These are phyloP conservation scores for Eupleurogrammus muticus DNA, from an alignment of 2,797 vertebrate genomes.

Conservation along the genomic window DNA sequence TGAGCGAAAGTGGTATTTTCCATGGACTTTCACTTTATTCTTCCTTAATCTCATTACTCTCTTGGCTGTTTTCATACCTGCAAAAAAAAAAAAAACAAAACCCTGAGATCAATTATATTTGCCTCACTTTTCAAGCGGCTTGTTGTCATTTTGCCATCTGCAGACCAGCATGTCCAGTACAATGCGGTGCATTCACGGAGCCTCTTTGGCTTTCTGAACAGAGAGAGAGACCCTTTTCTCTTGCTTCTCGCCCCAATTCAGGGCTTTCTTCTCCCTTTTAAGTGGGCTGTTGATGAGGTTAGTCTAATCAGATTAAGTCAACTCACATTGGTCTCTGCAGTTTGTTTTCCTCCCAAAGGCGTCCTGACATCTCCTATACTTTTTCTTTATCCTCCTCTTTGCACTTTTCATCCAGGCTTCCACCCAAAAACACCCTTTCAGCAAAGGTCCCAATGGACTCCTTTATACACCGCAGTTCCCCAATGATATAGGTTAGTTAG, in stretches of 20 bases:
- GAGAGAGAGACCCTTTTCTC: conserved; percentile 80
- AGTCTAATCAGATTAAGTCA: conserved; percentile 98
- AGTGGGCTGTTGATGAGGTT: conserved; percentile 92
- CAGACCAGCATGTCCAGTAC: conserved; percentile 87
- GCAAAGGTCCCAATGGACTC: conserved; percentile 84
- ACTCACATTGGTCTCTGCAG: conserved; percentile 90
- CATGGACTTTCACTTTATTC: conserved; percentile 72
- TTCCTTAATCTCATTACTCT: conserved; percentile 85
- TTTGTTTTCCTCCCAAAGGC: conserved; percentile 93
- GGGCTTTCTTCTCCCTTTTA: conserved; percentile 90
- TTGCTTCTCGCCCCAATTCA: conserved; percentile 83
- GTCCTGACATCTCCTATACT: conserved; percentile 90
- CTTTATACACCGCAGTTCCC: conserved; percentile 87
- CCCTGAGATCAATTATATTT: conserved; percentile 85
- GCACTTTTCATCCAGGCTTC: conserved; percentile 88
- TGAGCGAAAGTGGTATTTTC: conserved; percentile 71
- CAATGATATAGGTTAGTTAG: conserved; percentile 88
- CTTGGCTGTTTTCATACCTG: conserved; percentile 86
- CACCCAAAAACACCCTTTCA: conserved; percentile 86
- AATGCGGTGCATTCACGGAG: conserved; percentile 87
- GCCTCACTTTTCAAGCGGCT: conserved; percentile 84
- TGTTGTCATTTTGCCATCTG: conserved; percentile 93
- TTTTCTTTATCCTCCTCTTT: conserved; percentile 86
- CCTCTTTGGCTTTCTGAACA: conserved; percentile 82
- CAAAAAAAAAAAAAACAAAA: conserved; percentile 46